phyloP scores from a whole-genome alignment of 2,888 invertebrate genomes.

The Euproctis similis region DNA sequence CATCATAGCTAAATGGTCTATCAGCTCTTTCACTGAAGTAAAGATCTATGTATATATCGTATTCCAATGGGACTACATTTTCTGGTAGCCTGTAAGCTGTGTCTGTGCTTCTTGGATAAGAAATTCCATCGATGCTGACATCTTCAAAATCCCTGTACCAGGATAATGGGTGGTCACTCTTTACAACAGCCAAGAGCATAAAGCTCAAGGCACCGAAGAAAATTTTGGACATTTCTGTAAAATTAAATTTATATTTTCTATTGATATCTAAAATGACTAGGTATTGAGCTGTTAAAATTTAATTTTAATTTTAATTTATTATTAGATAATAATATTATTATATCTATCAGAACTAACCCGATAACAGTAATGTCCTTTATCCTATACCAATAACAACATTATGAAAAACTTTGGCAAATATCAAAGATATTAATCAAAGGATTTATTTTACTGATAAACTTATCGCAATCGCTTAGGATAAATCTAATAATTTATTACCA shows the following conservation, averaged over 20 bases:
- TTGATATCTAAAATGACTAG: too few species aligned
- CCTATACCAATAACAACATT: conserved; percentile 13
- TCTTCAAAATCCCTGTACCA: conserved; percentile 47
- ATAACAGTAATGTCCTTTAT: conserved; percentile 33
- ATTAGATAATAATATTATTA: too few species aligned
- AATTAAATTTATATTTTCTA: too few species aligned
- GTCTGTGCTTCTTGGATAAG: conserved; percentile 29
- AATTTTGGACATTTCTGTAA: conserved; percentile 40
- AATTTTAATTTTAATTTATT: too few species aligned
- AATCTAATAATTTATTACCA: conserved; percentile 6
- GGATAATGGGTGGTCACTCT: conserved; percentile 40
- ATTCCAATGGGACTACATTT: conserved; percentile 52
- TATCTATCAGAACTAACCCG: too few species aligned
- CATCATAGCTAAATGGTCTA: conserved; percentile 55
- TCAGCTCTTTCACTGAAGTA: conserved; percentile 51
- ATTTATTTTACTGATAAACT: conserved; percentile 13
- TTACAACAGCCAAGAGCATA: conserved; percentile 28
- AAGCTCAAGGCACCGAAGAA: conserved; percentile 23
- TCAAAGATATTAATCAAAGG: conserved; percentile 6
- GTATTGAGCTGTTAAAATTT: too few species aligned
- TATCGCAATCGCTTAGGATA: conserved; percentile 7
- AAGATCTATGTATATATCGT: conserved; percentile 56
- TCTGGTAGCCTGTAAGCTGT: conserved; percentile 47
- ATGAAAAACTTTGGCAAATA: conserved; percentile 10
- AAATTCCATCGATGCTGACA: conserved; percentile 11